phyloP scores from a whole-genome alignment of 2,113 vertebrate species.

The Acanthochromis polyacanthus region DNA sequence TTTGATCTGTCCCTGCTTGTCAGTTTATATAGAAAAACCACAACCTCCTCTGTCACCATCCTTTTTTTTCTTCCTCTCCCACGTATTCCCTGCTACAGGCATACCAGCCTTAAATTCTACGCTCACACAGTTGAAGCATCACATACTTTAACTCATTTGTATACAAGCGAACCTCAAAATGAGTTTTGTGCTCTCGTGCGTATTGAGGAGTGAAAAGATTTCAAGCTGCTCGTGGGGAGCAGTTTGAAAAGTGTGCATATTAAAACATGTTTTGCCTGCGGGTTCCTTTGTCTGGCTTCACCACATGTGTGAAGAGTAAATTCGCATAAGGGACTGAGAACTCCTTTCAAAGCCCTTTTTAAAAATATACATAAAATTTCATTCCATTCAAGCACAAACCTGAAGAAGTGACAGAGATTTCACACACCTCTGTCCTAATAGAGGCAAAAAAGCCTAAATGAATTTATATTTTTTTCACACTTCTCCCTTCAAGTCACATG shows the following conservation, averaged over 20 bases:
- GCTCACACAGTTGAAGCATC: constrained; percentile 27
- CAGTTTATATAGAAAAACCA: constrained; percentile 49
- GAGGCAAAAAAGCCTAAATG: too few relatives aligned
- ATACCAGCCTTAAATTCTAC: constrained; percentile 28
- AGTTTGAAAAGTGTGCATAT: constrained; percentile 30
- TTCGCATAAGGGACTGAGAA: not conserved
- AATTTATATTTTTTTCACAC: too few relatives aligned
- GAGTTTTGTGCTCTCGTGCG: constrained; percentile 6
- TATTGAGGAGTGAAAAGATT: constrained; percentile 15
- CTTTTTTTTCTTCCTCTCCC: constrained; percentile 11
- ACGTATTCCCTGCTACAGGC: constrained; percentile 30
- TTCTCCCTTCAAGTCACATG: not conserved
- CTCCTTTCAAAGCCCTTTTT: not conserved
- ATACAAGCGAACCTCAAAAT: not conserved
- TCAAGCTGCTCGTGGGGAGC: constrained; percentile 10
- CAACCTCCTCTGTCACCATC: constrained; percentile 47
- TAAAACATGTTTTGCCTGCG: constrained; percentile 15
- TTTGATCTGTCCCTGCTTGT: constrained; percentile 52
- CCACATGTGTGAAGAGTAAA: not conserved
- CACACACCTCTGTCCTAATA: too few relatives aligned
- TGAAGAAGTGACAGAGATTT: not conserved
- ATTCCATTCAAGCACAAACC: not conserved
- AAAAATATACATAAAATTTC: not conserved
- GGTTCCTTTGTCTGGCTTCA: constrained; percentile 8
- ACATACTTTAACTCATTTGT: not conserved